Conservation (phyloP, 2,888 invertebrate genomes). For the Eilema griseolum region DNA sequence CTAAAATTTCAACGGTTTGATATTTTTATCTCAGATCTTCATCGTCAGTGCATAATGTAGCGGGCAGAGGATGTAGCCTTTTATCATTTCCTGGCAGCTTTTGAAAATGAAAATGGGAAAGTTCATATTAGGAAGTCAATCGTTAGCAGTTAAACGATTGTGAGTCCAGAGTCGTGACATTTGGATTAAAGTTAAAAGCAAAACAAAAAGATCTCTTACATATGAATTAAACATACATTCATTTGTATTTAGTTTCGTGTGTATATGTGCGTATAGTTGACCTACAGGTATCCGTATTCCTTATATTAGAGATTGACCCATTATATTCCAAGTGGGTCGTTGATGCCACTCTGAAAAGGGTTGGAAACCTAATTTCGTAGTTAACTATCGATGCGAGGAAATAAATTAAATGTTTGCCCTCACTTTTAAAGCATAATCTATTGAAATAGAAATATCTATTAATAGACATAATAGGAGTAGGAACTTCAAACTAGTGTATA, state of each 20-base stretch:
- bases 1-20: no score
- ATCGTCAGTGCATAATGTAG: no score
- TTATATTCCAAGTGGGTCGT: constrained; percentile 9
- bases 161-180: not conserved
- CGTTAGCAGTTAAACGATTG: not conserved
- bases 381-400: constrained; percentile 1
- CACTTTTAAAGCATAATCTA: not conserved
- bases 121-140: not conserved
- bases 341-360: constrained; percentile 13
- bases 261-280: not conserved
- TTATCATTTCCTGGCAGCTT: not conserved
- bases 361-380: constrained; percentile 4
- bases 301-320: constrained; percentile 7
- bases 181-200: not conserved
- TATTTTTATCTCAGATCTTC: no score
- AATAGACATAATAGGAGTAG: not conserved
- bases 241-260: not conserved
- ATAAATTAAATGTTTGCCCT: not conserved
- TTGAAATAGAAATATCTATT: not conserved
- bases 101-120: not conserved
- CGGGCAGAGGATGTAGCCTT: not conserved
- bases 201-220: not conserved
- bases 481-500: not conserved
- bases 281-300: not conserved
- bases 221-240: not conserved